phyloP scores from a whole-genome alignment of 2,113 vertebrate species.

The Lonchura striata region DNA sequence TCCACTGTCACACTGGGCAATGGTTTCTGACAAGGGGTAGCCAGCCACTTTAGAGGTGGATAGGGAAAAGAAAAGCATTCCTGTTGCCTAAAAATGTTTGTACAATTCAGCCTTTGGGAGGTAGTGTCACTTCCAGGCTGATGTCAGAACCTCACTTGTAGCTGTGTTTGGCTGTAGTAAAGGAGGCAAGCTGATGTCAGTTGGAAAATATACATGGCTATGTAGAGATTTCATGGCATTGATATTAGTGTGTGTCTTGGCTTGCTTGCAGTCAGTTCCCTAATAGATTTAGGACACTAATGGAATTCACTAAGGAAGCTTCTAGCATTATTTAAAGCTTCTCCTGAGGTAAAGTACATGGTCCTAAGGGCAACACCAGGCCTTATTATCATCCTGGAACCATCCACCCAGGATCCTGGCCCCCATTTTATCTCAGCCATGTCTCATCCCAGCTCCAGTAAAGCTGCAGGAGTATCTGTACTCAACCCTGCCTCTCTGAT shows the following conservation, averaged over 20 bases:
- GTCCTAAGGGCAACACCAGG: neutral
- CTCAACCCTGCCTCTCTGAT: neutral
- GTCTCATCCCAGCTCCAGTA: neutral
- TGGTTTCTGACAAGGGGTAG: neutral
- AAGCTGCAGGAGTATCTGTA: neutral
- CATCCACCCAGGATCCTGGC: rapidly evolving
- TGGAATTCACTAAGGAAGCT: neutral
- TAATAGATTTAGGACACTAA: neutral
- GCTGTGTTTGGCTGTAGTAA: neutral
- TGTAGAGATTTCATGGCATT: neutral
- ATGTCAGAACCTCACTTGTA: neutral
- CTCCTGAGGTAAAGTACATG: neutral
- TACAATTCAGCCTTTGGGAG: neutral
- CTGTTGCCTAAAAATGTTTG: neutral
- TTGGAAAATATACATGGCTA: neutral
- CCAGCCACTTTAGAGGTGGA: neutral
- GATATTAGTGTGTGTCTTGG: neutral
- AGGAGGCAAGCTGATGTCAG: neutral
- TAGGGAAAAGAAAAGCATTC: neutral
- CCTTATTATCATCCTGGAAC: neutral
- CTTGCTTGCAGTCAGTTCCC: neutral
- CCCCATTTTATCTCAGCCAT: neutral
- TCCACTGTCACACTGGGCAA: neutral
- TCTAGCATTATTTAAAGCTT: neutral
- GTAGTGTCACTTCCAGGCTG: neutral